phyloP scores from a whole-genome alignment of 1,140 invertebrate species.

The Trichogramma pretiosum region DNA sequence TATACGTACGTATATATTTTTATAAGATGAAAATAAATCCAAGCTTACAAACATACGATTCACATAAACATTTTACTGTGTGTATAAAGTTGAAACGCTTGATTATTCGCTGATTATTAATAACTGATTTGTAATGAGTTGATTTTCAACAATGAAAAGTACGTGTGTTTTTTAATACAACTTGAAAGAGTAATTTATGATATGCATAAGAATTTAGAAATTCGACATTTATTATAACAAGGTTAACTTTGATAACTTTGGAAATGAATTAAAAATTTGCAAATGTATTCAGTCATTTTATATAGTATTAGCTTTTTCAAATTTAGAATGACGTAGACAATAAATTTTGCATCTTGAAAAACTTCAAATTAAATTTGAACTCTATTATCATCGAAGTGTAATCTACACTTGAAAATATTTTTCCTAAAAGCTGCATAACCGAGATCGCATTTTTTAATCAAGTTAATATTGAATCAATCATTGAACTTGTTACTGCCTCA shows the following conservation, averaged over 20 bases:
- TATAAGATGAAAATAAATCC: conserved; percentile 15
- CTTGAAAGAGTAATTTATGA: no score
- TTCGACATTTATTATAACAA: not conserved
- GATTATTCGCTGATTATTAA: not conserved
- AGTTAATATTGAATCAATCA: no score
- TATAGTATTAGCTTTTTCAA: not conserved
- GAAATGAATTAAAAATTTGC: not conserved
- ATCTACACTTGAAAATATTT: no score
- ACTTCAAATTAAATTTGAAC: no score
- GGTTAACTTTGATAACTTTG: not conserved
- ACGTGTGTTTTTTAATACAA: not conserved
- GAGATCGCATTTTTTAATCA: no score
- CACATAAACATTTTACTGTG: not conserved
- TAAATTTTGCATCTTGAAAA: not conserved
- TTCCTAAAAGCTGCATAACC: no score
- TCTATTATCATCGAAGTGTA: no score
- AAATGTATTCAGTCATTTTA: not conserved
- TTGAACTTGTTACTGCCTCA: no score
- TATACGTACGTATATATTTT: no score
- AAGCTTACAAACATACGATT: not conserved
- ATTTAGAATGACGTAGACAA: not conserved
- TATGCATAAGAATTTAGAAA: not conserved
- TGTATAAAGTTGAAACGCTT: not conserved
- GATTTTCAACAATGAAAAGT: not conserved
- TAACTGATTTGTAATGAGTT: not conserved